A percentile compares a stretch with the other conserved stretches of the same genome.
phyloP scores from a whole-genome alignment of 2,888 invertebrate genomes.

The Notodromas monacha region DNA sequence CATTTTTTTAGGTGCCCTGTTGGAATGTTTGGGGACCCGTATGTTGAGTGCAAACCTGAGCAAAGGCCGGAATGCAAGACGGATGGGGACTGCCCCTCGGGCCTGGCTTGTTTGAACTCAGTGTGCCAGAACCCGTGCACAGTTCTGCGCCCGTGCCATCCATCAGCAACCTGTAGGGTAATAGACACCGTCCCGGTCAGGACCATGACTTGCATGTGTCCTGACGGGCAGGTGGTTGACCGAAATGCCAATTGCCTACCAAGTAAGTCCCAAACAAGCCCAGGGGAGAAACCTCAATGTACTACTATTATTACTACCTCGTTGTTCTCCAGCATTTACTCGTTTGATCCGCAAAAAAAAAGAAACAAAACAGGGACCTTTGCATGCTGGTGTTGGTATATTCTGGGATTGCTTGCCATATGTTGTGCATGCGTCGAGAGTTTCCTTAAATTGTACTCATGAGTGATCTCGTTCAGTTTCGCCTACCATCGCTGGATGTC shows the following conservation, averaged over 20 bases:
- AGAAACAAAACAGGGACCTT: too few species aligned
- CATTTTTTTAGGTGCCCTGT: too few species aligned
- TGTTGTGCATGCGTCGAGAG: too few species aligned
- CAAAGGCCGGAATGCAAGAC: constrained; percentile 23
- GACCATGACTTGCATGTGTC: constrained; percentile 62
- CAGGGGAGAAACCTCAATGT: too few species aligned
- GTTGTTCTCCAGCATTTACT: too few species aligned
- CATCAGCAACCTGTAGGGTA: constrained; percentile 2
- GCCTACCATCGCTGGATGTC: constrained; percentile 21
- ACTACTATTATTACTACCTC: too few species aligned
- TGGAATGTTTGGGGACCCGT: neutral
- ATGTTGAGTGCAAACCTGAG: neutral
- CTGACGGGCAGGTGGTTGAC: constrained; percentile 31
- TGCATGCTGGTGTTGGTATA: too few species aligned
- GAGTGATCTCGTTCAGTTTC: too few species aligned
- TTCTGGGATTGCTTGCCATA: too few species aligned
- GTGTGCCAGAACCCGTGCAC: constrained; percentile 52
- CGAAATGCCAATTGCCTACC: constrained; percentile 8
- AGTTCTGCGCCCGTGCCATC: constrained; percentile 13
- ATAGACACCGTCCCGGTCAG: constrained; percentile 50
- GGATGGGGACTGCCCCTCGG: constrained; percentile 46
- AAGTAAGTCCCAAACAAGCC: too few species aligned
- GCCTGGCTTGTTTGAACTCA: constrained; percentile 41
- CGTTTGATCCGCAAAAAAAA: too few species aligned
- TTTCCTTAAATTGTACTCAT: too few species aligned